These are phyloP conservation scores for Synergus umbraculus DNA, from an alignment of 2,888 invertebrate species.

Conservation along the genomic window DNA sequence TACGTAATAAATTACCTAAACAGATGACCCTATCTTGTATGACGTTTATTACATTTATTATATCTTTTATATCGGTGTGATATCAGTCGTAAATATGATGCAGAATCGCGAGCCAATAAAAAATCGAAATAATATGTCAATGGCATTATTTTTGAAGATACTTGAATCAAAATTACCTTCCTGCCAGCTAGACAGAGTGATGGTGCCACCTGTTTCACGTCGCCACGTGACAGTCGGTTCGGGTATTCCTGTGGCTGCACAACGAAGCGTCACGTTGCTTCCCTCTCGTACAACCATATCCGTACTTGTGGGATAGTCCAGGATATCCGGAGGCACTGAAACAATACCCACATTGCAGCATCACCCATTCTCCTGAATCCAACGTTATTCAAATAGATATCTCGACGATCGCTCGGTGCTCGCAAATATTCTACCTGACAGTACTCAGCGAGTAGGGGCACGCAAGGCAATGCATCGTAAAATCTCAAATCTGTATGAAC, in stretches of 20 bases:
- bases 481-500: slow-evolving; percentile 54
- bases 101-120: too few species aligned
- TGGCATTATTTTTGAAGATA: neutral
- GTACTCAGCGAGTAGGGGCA: slow-evolving; percentile 44
- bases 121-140: neutral
- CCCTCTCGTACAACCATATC: slow-evolving; percentile 93
- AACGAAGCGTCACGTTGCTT: slow-evolving; percentile 90
- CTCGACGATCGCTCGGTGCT: slow-evolving; percentile 37
- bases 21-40: too few species aligned
- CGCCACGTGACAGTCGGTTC: slow-evolving; percentile 92
- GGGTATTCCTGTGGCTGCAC: slow-evolving; percentile 93
- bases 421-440: slow-evolving; percentile 54
- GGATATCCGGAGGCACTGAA: slow-evolving; percentile 90
- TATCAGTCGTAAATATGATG: too few species aligned
- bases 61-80: too few species aligned
- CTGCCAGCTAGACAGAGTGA: slow-evolving; percentile 76
- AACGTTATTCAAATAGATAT: slow-evolving; percentile 30
- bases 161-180: slow-evolving; percentile 63
- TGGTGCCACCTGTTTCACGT: slow-evolving; percentile 85
- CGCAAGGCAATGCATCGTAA: slow-evolving; percentile 57
- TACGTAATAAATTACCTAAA: too few species aligned
- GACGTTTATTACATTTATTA: too few species aligned
- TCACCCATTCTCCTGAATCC: slow-evolving; percentile 14
- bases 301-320: slow-evolving; percentile 91
- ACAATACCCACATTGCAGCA: slow-evolving; percentile 58